These are phyloP conservation scores for Sarcophaga caerulescens DNA, from an alignment of 2,888 invertebrate species.

Conservation along the genomic window DNA sequence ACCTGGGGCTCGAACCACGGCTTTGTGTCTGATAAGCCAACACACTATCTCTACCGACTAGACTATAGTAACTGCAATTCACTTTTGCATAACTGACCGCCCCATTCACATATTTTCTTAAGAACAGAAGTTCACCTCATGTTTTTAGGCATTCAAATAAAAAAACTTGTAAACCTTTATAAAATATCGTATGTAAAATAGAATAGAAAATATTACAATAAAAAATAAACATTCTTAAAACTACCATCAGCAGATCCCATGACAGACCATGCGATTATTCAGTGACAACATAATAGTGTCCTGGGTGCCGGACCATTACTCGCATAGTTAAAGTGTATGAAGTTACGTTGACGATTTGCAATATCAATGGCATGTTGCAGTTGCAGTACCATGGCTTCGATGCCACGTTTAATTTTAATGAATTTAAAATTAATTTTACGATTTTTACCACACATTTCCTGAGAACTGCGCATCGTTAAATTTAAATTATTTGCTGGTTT, in stretches of 20 bases:
- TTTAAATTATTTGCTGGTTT: constrained; percentile 37
- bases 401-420: constrained; percentile 72
- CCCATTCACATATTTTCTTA: too few species aligned
- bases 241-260: neutral
- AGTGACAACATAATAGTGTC: constrained; percentile 71
- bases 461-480: constrained; percentile 68
- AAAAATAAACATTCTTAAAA: neutral
- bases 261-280: constrained; percentile 4
- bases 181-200: too few species aligned
- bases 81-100: too few species aligned
- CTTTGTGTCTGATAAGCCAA: too few species aligned
- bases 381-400: constrained; percentile 71
- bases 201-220: neutral
- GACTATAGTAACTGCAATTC: too few species aligned
- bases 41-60: too few species aligned
- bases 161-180: too few species aligned
- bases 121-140: too few species aligned
- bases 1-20: too few species aligned
- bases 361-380: constrained; percentile 70
- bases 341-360: constrained; percentile 72
- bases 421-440: constrained; percentile 72
- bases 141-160: too few species aligned
- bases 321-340: constrained; percentile 68
- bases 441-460: constrained; percentile 70
- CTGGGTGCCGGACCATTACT: constrained; percentile 51